These are phyloP conservation scores for Collichthys lucidus DNA, from an alignment of 2,113 vertebrate genomes.

Conservation along the genomic window DNA sequence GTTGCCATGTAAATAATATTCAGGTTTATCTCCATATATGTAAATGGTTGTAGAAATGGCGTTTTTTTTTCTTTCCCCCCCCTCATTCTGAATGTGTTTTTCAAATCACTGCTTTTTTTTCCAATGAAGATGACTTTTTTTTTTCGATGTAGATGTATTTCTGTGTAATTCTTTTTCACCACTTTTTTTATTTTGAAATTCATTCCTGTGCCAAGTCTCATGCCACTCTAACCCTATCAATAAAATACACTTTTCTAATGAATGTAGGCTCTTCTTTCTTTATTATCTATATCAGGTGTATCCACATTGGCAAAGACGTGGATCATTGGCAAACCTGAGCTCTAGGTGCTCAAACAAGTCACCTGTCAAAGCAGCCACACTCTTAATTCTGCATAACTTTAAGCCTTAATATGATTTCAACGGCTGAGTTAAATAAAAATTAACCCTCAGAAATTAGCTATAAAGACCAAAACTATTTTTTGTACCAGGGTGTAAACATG, in stretches of 20 bases:
- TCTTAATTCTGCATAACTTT: no score
- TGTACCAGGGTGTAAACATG: no score
- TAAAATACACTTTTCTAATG: conserved; percentile 82
- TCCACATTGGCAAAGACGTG: no score
- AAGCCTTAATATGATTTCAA: no score
- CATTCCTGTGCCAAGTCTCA: conserved; percentile 70
- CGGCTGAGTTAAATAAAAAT: no score
- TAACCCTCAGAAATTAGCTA: no score
- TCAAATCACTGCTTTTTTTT: conserved; percentile 73
- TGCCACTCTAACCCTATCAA: conserved; percentile 79
- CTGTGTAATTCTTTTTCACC: conserved; percentile 57
- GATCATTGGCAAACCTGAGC: no score
- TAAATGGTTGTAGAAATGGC: conserved; percentile 81
- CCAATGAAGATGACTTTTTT: conserved; percentile 68
- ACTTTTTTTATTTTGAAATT: conserved; percentile 53
- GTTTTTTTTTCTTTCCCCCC: neutral
- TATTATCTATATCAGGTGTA: neutral
- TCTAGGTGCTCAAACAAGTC: no score
- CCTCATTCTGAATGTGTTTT: conserved; percentile 41
- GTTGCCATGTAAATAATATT: conserved; percentile 79
- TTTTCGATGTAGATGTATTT: conserved; percentile 66
- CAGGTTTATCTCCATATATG: conserved; percentile 73
- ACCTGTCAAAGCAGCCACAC: no score
- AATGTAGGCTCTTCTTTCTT: conserved; percentile 2
- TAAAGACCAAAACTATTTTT: no score